These are phyloP conservation scores for Cheilosia variabilis DNA, from an alignment of 2,888 invertebrate genomes.

Conservation along the genomic window DNA sequence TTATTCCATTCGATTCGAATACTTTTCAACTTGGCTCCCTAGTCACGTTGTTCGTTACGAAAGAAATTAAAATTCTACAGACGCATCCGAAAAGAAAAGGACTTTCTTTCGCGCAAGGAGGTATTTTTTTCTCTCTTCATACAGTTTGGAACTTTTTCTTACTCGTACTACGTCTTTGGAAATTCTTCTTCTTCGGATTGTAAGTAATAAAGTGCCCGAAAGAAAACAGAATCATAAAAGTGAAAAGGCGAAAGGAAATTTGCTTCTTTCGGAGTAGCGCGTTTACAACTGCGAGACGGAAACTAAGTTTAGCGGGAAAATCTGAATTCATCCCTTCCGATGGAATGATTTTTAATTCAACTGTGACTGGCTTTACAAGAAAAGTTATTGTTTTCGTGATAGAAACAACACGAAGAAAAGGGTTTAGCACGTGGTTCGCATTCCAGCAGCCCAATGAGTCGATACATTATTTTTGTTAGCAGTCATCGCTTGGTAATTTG, in stretches of 20 bases:
- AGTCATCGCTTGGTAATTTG: neutral
- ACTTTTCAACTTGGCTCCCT: slow-evolving; percentile 55
- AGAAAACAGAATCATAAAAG: neutral
- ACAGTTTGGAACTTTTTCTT: slow-evolving; percentile 11
- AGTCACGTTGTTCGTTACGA: slow-evolving; percentile 72
- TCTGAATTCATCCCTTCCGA: slow-evolving; percentile 60
- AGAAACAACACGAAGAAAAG: neutral
- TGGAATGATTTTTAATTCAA: slow-evolving; percentile 64
- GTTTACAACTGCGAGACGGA: slow-evolving; percentile 55
- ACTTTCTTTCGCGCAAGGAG: neutral
- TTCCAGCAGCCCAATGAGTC: slow-evolving; percentile 5
- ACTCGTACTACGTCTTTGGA: slow-evolving; percentile 2
- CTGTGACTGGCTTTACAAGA: slow-evolving; percentile 47
- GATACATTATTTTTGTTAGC: slow-evolving; percentile 11
- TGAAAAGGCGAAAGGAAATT: slow-evolving; percentile 14
- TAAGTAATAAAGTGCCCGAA: neutral
- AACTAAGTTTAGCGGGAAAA: slow-evolving; percentile 64
- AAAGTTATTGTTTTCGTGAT: slow-evolving; percentile 27
- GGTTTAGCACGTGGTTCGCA: slow-evolving; percentile 49
- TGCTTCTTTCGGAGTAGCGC: slow-evolving; percentile 41
- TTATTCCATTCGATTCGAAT: slow-evolving; percentile 61
- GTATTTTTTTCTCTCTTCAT: slow-evolving; percentile 8
- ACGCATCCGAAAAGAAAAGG: slow-evolving; percentile 58
- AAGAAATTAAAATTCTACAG: slow-evolving; percentile 72
- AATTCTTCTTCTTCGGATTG: slow-evolving; percentile 13